Evolutionary conservation across 2,888 invertebrate species (phyloP).

Genomic region (Seladonia tumulorum): DNA sequence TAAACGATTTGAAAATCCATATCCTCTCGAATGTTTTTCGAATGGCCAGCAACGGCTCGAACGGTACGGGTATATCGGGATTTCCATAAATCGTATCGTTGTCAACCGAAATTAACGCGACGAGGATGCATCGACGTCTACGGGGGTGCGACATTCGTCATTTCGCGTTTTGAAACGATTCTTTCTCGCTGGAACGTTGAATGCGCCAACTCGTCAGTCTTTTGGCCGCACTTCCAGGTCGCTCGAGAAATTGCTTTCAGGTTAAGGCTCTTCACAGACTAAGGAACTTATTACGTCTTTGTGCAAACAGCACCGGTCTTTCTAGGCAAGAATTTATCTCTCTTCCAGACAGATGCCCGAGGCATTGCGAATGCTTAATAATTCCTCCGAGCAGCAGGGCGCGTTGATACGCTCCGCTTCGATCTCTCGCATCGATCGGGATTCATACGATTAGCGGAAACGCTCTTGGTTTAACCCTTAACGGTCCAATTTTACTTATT

Average conservation of each 20-base stretch:
- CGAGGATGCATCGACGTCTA: neutral
- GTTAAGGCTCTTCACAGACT: slow-evolving; percentile 44
- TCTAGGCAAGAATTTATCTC: slow-evolving; percentile 29
- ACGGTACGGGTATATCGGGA: neutral
- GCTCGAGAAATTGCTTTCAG: slow-evolving; percentile 59
- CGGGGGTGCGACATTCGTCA: neutral
- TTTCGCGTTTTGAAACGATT: slow-evolving; percentile 9
- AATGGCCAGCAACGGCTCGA: neutral
- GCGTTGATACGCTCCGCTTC: neutral
- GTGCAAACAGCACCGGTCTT: slow-evolving; percentile 40
- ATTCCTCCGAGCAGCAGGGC: neutral
- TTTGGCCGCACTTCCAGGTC: slow-evolving; percentile 52
- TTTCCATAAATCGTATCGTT: slow-evolving; percentile 13
- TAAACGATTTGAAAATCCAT: neutral
- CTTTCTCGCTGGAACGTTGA: slow-evolving; percentile 10
- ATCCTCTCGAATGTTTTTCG: neutral
- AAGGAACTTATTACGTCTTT: slow-evolving; percentile 54
- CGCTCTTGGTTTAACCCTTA: too few relatives aligned
- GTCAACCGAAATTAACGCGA: neutral
- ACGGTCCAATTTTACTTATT: too few relatives aligned
- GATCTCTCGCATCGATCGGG: neutral
- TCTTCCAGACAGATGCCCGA: slow-evolving; percentile 3
- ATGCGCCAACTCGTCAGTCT: slow-evolving; percentile 16
- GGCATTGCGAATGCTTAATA: slow-evolving; percentile 22
- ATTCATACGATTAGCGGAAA: neutral